A percentile compares a stretch with the other conserved stretches of the same genome.
phyloP scores from a whole-genome alignment of 2,888 invertebrate genomes.

The Synergus japonicus region DNA sequence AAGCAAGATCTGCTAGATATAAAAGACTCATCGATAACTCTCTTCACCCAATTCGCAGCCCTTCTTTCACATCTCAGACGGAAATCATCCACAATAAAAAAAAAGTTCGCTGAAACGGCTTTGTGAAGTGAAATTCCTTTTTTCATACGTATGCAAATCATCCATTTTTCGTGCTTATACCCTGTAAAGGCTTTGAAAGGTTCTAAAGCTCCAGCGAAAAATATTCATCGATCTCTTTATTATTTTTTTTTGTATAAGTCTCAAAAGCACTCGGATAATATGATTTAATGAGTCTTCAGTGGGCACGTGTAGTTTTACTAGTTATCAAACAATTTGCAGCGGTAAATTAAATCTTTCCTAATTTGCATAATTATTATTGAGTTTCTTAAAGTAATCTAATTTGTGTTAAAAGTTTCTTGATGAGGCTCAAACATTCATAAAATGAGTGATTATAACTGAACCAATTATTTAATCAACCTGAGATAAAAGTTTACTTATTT shows the following conservation, averaged over 20 bases:
- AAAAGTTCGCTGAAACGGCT: slow-evolving; percentile 12
- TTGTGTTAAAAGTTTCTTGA: too few species aligned
- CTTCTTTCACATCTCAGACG: neutral
- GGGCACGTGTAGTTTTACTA: too few species aligned
- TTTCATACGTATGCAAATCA: slow-evolving; percentile 28
- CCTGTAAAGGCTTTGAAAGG: slow-evolving; percentile 18
- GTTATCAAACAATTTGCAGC: too few species aligned
- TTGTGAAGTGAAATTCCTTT: slow-evolving; percentile 40
- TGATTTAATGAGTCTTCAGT: neutral
- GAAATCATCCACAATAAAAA: slow-evolving; percentile 19
- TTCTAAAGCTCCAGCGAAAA: neutral
- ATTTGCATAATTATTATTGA: too few species aligned
- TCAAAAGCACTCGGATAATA: neutral
- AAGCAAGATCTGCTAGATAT: slow-evolving; percentile 10
- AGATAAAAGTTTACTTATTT: too few species aligned
- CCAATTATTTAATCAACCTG: too few species aligned
- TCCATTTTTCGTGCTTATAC: slow-evolving; percentile 14
- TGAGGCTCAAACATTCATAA: too few species aligned
- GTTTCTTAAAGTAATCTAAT: too few species aligned
- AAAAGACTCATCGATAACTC: slow-evolving; percentile 37
- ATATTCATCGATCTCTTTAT: neutral
- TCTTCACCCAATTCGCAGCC: slow-evolving; percentile 20
- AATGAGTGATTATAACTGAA: too few species aligned
- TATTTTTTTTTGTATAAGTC: neutral
- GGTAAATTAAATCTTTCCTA: too few species aligned